phyloP scores from a whole-genome alignment of 2,113 vertebrate genomes.

The Petroica traversi region DNA sequence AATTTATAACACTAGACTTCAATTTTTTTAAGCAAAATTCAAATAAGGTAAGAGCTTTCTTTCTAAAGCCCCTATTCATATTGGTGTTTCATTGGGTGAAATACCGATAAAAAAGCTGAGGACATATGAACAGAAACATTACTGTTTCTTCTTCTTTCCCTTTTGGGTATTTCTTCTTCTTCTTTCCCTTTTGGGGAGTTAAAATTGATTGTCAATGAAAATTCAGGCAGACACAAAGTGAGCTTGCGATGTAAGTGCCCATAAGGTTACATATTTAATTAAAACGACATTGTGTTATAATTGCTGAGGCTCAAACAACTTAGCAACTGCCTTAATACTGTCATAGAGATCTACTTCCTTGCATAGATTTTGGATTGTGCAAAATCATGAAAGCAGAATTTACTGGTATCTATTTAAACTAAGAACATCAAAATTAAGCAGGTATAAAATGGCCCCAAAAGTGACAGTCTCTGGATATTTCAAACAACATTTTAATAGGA shows the following conservation, averaged over 20 bases:
- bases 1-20: neutral
- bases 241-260: neutral
- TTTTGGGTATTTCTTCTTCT: neutral
- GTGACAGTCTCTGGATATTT: neutral
- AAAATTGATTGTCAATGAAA: neutral
- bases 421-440: neutral
- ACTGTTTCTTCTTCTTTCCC: neutral
- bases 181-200: neutral
- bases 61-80: neutral
- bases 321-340: neutral
- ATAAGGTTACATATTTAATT: neutral
- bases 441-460: neutral
- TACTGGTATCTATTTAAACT: neutral
- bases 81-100: neutral
- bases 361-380: neutral
- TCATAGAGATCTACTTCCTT: neutral
- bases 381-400: neutral
- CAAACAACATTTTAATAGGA: neutral
- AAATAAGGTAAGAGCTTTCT: neutral
- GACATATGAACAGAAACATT: neutral
- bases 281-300: neutral
- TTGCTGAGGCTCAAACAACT: neutral
- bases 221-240: neutral
- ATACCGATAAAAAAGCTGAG: neutral
- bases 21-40: neutral